phyloP scores from a whole-genome alignment of 2,797 vertebrate species.

The Gymnodraco acuticeps region DNA sequence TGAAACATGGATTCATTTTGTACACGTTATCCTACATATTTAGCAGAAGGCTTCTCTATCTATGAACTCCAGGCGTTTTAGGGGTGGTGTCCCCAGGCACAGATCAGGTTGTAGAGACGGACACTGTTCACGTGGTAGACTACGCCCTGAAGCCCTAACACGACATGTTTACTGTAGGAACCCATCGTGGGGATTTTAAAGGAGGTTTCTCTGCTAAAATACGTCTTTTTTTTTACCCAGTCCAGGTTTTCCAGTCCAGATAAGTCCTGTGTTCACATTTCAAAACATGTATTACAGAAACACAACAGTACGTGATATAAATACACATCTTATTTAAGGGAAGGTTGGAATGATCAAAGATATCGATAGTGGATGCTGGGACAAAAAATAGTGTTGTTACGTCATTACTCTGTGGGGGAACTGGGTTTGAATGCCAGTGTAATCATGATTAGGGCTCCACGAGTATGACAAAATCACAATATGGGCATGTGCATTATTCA shows the following conservation, averaged over 20 bases:
- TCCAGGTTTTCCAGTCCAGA: slow-evolving; percentile 30
- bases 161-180: slow-evolving; percentile 8
- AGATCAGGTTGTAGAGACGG: slow-evolving; percentile 72
- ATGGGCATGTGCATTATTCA: too few species aligned
- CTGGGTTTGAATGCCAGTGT: slow-evolving; percentile 20
- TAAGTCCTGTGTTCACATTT: slow-evolving; percentile 77
- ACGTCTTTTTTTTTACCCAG: too few species aligned
- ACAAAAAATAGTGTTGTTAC: slow-evolving; percentile 35
- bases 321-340: slow-evolving; percentile 67
- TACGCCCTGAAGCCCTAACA: slow-evolving; percentile 37
- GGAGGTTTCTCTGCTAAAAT: too few species aligned
- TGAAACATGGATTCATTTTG: slow-evolving; percentile 77
- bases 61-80: slow-evolving; percentile 70
- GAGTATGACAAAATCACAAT: too few species aligned
- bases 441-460: background rate
- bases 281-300: slow-evolving; percentile 74
- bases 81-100: slow-evolving; percentile 71
- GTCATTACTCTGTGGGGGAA: slow-evolving; percentile 22
- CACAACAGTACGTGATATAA: slow-evolving; percentile 77
- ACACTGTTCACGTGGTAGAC: slow-evolving; percentile 2
- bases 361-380: slow-evolving; percentile 37
- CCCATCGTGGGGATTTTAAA: too few species aligned
- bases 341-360: slow-evolving; percentile 50
- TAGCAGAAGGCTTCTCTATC: slow-evolving; percentile 73
- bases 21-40: slow-evolving; percentile 80